These are phyloP conservation scores for Lethrus apterus DNA, from an alignment of 1,140 invertebrate species.

Conservation along the genomic window DNA sequence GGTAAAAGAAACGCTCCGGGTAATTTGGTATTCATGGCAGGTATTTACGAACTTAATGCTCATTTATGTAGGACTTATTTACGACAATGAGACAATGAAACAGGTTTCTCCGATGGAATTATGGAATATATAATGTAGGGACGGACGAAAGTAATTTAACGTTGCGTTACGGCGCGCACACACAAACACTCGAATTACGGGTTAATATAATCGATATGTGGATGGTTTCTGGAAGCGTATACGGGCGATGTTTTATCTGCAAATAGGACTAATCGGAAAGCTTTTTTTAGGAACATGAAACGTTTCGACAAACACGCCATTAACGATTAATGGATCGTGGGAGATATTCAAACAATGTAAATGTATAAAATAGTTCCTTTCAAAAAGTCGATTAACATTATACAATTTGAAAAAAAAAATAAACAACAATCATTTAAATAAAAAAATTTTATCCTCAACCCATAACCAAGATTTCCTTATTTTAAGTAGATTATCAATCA, in stretches of 20 bases:
- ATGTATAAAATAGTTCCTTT: no score
- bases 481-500: no score
- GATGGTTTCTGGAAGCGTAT: no score
- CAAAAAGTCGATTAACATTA: no score
- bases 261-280: slow-evolving; percentile 7
- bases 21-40: neutral
- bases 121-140: neutral
- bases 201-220: no score
- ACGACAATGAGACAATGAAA: neutral
- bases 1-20: neutral
- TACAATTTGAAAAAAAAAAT: no score
- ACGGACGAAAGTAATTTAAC: neutral
- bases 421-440: no score
- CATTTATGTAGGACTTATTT: neutral
- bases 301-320: slow-evolving; percentile 14
- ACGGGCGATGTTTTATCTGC: no score
- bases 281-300: slow-evolving; percentile 12
- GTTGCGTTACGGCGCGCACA: neutral
- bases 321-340: slow-evolving; percentile 15
- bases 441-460: no score
- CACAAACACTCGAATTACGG: neutral
- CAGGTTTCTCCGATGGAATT: neutral
- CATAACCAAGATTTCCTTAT: no score
- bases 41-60: neutral
- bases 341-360: no score